Evolutionary conservation across 2,113 vertebrate species (phyloP).

Genomic region (Cisticola juncidis): DNA sequence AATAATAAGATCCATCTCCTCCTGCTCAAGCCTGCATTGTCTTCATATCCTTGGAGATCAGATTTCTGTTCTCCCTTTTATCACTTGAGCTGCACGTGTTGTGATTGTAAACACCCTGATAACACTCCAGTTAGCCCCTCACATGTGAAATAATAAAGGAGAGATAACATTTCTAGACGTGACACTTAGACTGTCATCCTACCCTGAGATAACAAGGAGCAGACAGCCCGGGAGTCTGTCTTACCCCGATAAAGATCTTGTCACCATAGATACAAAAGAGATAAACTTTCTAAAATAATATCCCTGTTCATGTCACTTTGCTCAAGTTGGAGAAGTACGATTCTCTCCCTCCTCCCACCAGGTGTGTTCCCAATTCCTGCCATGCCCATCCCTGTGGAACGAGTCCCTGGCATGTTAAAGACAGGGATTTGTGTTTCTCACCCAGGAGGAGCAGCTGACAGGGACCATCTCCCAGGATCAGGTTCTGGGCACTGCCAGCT

Average conservation of each 20-base stretch:
- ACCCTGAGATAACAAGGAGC: slow-evolving; percentile 63
- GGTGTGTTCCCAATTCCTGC: slow-evolving; percentile 11
- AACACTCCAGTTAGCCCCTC: slow-evolving; percentile 65
- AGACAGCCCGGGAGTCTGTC: slow-evolving; percentile 15
- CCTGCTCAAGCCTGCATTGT: slow-evolving; percentile 63
- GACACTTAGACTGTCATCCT: slow-evolving; percentile 54
- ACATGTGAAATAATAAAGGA: slow-evolving; percentile 69
- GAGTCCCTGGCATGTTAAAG: accelerated
- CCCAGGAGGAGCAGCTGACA: not conserved
- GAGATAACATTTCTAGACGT: slow-evolving; percentile 63
- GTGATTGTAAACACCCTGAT: slow-evolving; percentile 69
- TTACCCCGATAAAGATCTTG: slow-evolving; percentile 64
- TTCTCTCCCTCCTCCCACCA: not conserved
- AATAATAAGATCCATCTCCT: slow-evolving; percentile 64
- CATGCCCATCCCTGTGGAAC: not conserved
- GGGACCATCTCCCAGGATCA: not conserved
- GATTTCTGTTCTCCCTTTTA: slow-evolving; percentile 65
- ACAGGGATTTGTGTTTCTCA: not conserved
- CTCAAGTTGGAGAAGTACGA: slow-evolving; percentile 22
- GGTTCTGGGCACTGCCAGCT: accelerated
- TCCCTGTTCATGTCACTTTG: slow-evolving; percentile 64
- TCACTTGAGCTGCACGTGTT: slow-evolving; percentile 61
- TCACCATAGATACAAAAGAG: slow-evolving; percentile 69
- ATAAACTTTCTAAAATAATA: slow-evolving; percentile 75
- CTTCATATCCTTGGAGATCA: slow-evolving; percentile 71